phyloP scores from a whole-genome alignment of 1,140 invertebrate genomes.

The Papilio helenus region DNA sequence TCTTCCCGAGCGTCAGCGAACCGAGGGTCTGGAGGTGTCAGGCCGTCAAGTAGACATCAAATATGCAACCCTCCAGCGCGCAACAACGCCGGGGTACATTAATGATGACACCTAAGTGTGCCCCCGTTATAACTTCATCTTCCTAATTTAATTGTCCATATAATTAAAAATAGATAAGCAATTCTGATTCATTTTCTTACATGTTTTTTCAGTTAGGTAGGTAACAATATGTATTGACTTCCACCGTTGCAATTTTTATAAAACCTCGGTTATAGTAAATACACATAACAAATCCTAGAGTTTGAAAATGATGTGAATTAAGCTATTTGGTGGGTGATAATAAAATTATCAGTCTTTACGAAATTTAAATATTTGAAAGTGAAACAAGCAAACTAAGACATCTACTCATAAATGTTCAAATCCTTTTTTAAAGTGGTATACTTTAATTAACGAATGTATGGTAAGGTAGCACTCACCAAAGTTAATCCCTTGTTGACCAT shows the following conservation, averaged over 20 bases:
- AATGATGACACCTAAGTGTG: slow-evolving; percentile 32
- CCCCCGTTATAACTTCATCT: neutral
- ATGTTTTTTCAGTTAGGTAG: neutral
- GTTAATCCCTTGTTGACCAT: neutral
- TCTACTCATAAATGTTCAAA: neutral
- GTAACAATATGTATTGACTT: no score
- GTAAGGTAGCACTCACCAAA: neutral
- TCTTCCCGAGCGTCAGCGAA: slow-evolving; percentile 32
- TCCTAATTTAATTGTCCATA: neutral
- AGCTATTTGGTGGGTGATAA: no score
- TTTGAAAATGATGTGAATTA: no score
- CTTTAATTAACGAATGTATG: neutral
- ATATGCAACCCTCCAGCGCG: slow-evolving; percentile 36
- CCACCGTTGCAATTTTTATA: no score
- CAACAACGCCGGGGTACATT: slow-evolving; percentile 27
- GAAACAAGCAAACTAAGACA: no score
- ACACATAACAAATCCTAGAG: no score
- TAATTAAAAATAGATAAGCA: neutral
- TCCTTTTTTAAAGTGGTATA: neutral
- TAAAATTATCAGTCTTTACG: no score
- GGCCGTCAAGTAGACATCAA: slow-evolving; percentile 40
- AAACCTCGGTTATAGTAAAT: no score
- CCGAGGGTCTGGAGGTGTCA: slow-evolving; percentile 37
- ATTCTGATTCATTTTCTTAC: neutral
- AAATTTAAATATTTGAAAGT: no score